Base-by-base conservation (phyloP, 2,888 invertebrate species). In the Nemotelus nigrinus region DNA sequence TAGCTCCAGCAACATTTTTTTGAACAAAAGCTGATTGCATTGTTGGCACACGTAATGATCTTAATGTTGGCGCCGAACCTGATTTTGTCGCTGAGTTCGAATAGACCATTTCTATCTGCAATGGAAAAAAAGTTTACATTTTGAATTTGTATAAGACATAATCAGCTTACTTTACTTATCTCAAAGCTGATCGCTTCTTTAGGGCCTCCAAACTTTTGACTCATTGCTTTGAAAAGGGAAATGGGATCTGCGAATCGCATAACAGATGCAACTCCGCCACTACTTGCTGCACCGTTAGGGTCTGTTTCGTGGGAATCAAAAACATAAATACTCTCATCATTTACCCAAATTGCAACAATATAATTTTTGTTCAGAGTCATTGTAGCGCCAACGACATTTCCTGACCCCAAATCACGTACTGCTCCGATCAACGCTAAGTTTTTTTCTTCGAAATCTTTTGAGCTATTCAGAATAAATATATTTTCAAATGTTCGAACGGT, bases 261-360 rank as follows among this genome's bases (percentile, higher is more conserved):
- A 3, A 88, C 81, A 78, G 87, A 87, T 3, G 87, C 86, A 5
- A 85, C 83, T 3, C 88, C 88, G 67, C 83, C 84, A 2, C 81
- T 80, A 5, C 84, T 83, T 45, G 80, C 64, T 2, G 82, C 45
- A 0, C 89, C 88, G 70, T 82, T 84, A 0, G 88, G 87, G 39
- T 88, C 87, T 39, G 88, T 83, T 44, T 88, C 86, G 79, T 87
- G 85, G 0, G 88, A 85, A 81, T 89, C 88, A 79, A 88, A 89
- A 80, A 87, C 84, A 81, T 87, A 89, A 75, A 85, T 88, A 3
- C 84, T 82, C 2, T 84, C 83, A 0, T 83, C 84, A 55, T 57
- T 58, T 77, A 85, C 87, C 88, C 88, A 89, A 3, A 89, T 82
- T 0, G 87, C 88, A 2, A 74, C 57, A 39, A 88, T 85, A 80